Base-by-base conservation (phyloP, 2,888 invertebrate species). In the Patella pellucida region DNA sequence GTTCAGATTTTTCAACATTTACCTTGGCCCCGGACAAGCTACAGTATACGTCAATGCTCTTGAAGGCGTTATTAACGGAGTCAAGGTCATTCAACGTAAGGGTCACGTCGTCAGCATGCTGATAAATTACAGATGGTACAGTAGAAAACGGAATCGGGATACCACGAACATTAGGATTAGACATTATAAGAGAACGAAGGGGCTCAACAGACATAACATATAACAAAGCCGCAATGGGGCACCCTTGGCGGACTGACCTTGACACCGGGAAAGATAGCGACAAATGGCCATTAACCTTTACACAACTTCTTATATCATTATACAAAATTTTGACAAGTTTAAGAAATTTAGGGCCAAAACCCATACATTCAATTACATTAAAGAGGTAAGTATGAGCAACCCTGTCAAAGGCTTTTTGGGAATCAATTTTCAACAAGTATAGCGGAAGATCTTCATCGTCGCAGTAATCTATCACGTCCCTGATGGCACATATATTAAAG, bases 331-430 rank as follows among this genome's bases (percentile, higher is more conserved):
- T 74, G 19, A 83, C 77, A 80, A 79, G 81, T 7, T 79, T 54
- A 41, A 81, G 77, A 27, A 84, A 79, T 52, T 73, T 56, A 51
- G 73, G 50, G 31, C 78, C 72, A 80, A 85, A 82, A n/a, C 82
- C 81, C 74, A 80, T 84, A 12, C 76, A 51, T 11, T 73, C 7
- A 68, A 85, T 71, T 12, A 75, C 71, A 69, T 79, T 72, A 74
- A 78, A 80, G 52, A 84, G 23, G 75, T 76, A 83, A 15, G 76
- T 73, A 71, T 81, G 79, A 41, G 74, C 77, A 14, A 83, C 83
- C 56, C 82, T 72, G 71, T 84, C 82, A 62, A 84, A 84, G 1
- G 82, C 83, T 56, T 84, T 85, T 71, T 82, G 81, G 72, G 83
- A 83, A 69, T 85, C 83, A 52, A 83, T 52, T 73, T 67, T 69